Conservation (phyloP, 1,140 invertebrate genomes). For the Nasonia giraulti region DNA sequence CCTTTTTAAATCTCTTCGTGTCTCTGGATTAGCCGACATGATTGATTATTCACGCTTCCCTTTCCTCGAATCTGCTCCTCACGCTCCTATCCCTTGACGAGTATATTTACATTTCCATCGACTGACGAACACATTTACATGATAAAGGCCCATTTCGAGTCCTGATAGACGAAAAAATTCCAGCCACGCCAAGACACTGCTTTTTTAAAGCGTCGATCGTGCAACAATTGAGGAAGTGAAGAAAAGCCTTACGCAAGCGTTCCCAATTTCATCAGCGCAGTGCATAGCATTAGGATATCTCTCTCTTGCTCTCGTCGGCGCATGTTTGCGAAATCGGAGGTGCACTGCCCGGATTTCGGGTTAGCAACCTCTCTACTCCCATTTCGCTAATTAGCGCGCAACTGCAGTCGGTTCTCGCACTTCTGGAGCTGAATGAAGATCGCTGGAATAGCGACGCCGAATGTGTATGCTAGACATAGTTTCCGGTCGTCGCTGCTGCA, state of each 20-base stretch:
- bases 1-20: background rate
- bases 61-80: background rate
- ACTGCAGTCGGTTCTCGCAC: background rate
- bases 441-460: background rate
- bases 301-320: no score
- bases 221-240: background rate
- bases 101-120: background rate
- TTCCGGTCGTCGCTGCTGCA: background rate
- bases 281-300: background rate
- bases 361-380: conserved; percentile 11
- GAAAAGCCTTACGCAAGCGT: background rate
- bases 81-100: no score
- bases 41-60: conserved; percentile 5
- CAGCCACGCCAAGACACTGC: no score
- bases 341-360: conserved; percentile 17
- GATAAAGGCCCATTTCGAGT: no score
- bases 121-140: no score
- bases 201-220: no score
- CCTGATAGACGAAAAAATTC: no score
- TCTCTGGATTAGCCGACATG: background rate
- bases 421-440: conserved; percentile 10
- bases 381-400: conserved; percentile 19
- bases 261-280: background rate
- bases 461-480: background rate
- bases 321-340: conserved; percentile 13